These are phyloP conservation scores for Misgurnus mizolepis DNA, from an alignment of 2,113 vertebrate genomes.

Conservation along the genomic window DNA sequence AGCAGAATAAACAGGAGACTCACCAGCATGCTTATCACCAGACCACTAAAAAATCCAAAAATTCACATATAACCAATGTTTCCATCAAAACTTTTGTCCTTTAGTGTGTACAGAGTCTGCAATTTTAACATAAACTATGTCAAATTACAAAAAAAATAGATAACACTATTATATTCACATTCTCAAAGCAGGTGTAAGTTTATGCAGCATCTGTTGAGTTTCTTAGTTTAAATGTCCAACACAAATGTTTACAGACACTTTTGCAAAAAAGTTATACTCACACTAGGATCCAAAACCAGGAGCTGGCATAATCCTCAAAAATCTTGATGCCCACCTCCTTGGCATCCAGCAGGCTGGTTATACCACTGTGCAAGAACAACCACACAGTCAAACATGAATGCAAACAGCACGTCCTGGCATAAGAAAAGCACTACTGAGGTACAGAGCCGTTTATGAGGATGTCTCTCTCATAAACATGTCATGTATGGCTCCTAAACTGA, in stretches of 20 bases:
- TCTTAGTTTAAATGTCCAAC: not conserved
- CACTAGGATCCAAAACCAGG: slow-evolving; percentile 96
- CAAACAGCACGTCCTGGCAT: not conserved
- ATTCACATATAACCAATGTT: not conserved
- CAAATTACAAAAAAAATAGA: no score
- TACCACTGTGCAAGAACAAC: slow-evolving; percentile 71
- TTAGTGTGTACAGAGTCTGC: no score
- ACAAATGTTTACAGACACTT: not conserved
- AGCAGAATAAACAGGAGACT: slow-evolving; percentile 90
- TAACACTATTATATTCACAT: no score
- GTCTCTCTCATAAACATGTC: slow-evolving; percentile 10
- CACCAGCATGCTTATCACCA: slow-evolving; percentile 88
- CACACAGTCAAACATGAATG: not conserved
- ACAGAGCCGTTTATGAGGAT: slow-evolving; percentile 4
- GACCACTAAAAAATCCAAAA: slow-evolving; percentile 73
- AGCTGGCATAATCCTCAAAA: slow-evolving; percentile 92
- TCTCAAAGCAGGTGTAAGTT: not conserved
- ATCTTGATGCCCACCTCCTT: slow-evolving; percentile 86
- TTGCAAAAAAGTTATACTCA: slow-evolving; percentile 69
- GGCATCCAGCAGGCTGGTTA: slow-evolving; percentile 83
- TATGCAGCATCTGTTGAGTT: not conserved
- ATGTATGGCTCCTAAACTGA: not conserved
- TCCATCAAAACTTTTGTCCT: no score
- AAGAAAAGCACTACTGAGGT: not conserved
- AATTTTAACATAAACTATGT: no score